Evolutionary conservation across 2,888 invertebrate species (phyloP).

Genomic region (Andrena minutula): DNA sequence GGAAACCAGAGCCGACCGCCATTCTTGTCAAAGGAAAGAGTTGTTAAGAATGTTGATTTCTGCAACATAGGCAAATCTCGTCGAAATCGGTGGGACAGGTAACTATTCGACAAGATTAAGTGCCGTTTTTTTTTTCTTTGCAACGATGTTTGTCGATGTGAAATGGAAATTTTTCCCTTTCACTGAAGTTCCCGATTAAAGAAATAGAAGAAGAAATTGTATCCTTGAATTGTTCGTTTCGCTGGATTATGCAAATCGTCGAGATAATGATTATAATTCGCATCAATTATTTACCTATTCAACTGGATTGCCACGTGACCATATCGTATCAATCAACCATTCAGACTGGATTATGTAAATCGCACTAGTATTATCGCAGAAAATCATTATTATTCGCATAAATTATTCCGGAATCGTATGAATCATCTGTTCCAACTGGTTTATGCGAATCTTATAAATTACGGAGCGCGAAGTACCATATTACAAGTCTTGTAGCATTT

Average conservation of each 20-base stretch:
- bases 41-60: no score
- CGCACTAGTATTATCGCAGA: neutral
- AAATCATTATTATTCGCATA: slow-evolving; percentile 5
- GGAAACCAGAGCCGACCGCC: no score
- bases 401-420: slow-evolving; percentile 14
- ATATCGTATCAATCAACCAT: slow-evolving; percentile 1
- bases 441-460: slow-evolving; percentile 20
- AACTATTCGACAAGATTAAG: no score
- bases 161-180: neutral
- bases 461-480: neutral
- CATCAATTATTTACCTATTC: neutral
- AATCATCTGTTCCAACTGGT: slow-evolving; percentile 16
- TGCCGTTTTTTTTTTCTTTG: neutral
- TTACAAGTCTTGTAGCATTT: slow-evolving; percentile 5
- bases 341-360: slow-evolving; percentile 17
- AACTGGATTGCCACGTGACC: neutral
- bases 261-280: slow-evolving; percentile 2
- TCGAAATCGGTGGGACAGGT: no score
- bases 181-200: neutral
- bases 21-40: no score
- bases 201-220: neutral
- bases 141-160: neutral
- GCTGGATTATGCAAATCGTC: neutral
- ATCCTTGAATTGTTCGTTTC: neutral
- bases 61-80: no score